Conservation (phyloP, 2,888 invertebrate genomes). For the Cabera pusaria region DNA sequence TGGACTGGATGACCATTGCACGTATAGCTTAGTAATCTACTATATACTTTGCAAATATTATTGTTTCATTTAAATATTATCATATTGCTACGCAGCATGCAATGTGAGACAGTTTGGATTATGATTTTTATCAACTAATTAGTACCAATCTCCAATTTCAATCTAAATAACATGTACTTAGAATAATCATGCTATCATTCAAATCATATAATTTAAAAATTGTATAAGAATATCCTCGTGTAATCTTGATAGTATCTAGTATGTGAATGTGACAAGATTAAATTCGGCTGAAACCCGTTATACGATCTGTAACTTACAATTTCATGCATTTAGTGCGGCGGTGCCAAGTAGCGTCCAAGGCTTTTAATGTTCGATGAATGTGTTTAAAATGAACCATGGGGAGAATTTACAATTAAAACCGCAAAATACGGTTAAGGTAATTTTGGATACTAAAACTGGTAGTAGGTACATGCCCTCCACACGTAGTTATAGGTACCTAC, state of each 20-base stretch:
- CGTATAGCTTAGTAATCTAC: too few species aligned
- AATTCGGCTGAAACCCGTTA: background rate
- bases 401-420: background rate
- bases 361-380: too few species aligned
- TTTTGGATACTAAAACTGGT: background rate
- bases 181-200: too few species aligned
- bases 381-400: background rate
- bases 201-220: too few species aligned
- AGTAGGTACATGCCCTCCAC: background rate
- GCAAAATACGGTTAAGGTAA: background rate
- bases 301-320: too few species aligned
- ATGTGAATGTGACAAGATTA: slow-evolving; percentile 2
- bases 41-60: too few species aligned
- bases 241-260: slow-evolving; percentile 6
- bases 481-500: background rate
- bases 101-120: slow-evolving; percentile 2
- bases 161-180: too few species aligned
- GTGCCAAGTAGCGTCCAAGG: too few species aligned
- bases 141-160: slow-evolving; percentile 10
- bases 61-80: slow-evolving; percentile 12
- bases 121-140: slow-evolving; percentile 13
- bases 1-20: too few species aligned
- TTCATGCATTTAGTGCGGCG: too few species aligned
- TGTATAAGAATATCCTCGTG: too few species aligned
- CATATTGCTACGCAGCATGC: slow-evolving; percentile 10